phyloP scores from a whole-genome alignment of 2,888 invertebrate species.

The Andrena hattorfiana region DNA sequence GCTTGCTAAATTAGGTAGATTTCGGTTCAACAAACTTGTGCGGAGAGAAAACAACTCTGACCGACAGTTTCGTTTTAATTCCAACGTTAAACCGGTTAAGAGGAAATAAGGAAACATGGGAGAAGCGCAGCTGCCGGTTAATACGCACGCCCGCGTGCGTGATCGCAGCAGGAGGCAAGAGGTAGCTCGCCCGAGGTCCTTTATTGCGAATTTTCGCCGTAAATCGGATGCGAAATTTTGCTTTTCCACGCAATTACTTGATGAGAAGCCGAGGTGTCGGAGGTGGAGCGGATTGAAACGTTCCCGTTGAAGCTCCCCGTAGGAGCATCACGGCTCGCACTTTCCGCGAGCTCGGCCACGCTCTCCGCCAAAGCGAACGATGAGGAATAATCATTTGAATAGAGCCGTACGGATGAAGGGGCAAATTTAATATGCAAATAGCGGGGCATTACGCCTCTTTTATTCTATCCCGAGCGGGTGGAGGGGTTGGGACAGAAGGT shows the following conservation, averaged over 20 bases:
- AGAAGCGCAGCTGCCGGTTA: not conserved
- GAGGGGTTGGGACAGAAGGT: constrained; percentile 35
- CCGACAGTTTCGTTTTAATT: not conserved
- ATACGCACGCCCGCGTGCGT: not conserved
- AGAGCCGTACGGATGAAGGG: constrained; percentile 66
- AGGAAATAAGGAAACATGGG: not conserved
- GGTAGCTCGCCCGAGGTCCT: not conserved
- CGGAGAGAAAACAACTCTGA: not conserved
- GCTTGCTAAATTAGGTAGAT: not conserved
- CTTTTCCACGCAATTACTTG: constrained; percentile 66
- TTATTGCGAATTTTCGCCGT: constrained; percentile 44
- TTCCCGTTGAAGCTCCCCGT: constrained; percentile 43
- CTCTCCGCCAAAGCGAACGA: constrained; percentile 53
- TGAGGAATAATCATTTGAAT: constrained; percentile 76
- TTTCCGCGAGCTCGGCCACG: constrained; percentile 22
- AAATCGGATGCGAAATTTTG: constrained; percentile 69
- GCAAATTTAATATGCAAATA: constrained; percentile 80
- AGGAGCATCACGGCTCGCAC: constrained; percentile 25
- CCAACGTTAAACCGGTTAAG: too few species aligned
- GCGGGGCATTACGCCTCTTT: constrained; percentile 72
- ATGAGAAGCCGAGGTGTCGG: constrained; percentile 43
- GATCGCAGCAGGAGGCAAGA: not conserved
- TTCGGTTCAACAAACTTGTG: too few species aligned
- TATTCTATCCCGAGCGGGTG: constrained; percentile 59
- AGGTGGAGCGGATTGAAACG: constrained; percentile 34